These are phyloP conservation scores for Rostratula benghalensis DNA, from an alignment of 2,113 vertebrate genomes.

Conservation along the genomic window DNA sequence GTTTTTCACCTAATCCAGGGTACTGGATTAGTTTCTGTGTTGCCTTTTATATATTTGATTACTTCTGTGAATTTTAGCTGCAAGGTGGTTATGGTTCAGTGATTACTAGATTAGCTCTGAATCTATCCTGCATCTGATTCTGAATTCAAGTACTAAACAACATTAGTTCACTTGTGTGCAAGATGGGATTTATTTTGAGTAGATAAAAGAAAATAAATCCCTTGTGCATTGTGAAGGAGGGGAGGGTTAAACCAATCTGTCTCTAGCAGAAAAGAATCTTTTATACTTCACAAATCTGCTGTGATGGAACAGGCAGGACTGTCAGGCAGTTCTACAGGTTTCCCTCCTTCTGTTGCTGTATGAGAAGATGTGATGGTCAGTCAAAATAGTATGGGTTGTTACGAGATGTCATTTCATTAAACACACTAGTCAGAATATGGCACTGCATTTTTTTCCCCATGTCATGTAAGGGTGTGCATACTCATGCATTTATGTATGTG, in stretches of 20 bases:
- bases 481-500: not conserved
- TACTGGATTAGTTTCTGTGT: not conserved
- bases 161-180: constrained; percentile 11
- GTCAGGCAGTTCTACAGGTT: not conserved
- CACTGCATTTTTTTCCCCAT: not conserved
- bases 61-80: constrained; percentile 28
- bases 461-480: rapidly evolving
- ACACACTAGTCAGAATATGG: not conserved
- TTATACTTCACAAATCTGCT: not conserved
- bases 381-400: not conserved
- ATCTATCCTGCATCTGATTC: not conserved
- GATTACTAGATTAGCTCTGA: constrained; percentile 28
- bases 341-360: not conserved
- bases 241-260: constrained; percentile 9
- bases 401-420: not conserved
- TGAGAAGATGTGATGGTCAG: not conserved
- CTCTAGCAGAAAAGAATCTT: not conserved
- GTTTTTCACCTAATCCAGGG: not conserved
- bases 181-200: constrained; percentile 24
- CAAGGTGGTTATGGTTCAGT: constrained; percentile 14
- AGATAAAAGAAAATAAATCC: constrained; percentile 44
- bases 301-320: not conserved
- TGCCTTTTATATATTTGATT: constrained; percentile 23
- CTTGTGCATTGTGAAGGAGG: not conserved
- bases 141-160: not conserved